A percentile compares a stretch with the other conserved stretches of the same genome.
Conservation (phyloP, 2,888 invertebrate genomes). For the Enoplolaimus lenunculus region DNA sequence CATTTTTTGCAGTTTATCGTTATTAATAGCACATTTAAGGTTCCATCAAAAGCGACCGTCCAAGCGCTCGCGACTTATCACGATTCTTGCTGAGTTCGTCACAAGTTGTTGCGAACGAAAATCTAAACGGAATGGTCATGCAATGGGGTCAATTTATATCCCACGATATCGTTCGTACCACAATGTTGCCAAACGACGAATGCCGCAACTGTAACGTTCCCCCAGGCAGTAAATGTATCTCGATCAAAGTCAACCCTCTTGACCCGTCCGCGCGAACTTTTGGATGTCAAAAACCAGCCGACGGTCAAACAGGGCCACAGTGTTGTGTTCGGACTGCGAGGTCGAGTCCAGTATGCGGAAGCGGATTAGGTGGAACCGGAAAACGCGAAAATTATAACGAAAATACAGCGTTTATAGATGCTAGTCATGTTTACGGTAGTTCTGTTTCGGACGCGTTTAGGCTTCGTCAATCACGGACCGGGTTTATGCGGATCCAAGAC, state of each 20-base stretch:
- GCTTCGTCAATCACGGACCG: too few species aligned
- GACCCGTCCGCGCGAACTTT: too few species aligned
- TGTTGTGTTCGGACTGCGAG: background rate
- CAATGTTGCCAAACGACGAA: conserved; percentile 33
- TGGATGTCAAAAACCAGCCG: too few species aligned
- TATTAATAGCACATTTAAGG: too few species aligned
- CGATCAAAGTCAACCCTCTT: too few species aligned
- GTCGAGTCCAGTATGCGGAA: background rate
- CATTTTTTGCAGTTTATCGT: too few species aligned
- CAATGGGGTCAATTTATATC: conserved; percentile 25
- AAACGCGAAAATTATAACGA: background rate
- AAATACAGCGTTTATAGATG: conserved; percentile 1
- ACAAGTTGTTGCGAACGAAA: background rate
- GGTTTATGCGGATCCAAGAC: too few species aligned
- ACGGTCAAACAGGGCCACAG: too few species aligned
- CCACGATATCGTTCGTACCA: conserved; percentile 25
- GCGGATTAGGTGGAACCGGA: background rate
- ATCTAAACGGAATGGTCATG: conserved; percentile 15
- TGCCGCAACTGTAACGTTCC: conserved; percentile 37
- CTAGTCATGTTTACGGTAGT: background rate
- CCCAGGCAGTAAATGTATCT: too few species aligned
- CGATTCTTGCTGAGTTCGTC: background rate
- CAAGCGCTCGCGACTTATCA: background rate
- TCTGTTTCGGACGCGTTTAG: conserved; percentile 12
- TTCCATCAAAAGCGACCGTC: background rate